Evolutionary conservation across 2,797 vertebrate species (phyloP), one percentile per base, ranked within the genome.

Genomic region (Cyprinella venusta): DNA sequence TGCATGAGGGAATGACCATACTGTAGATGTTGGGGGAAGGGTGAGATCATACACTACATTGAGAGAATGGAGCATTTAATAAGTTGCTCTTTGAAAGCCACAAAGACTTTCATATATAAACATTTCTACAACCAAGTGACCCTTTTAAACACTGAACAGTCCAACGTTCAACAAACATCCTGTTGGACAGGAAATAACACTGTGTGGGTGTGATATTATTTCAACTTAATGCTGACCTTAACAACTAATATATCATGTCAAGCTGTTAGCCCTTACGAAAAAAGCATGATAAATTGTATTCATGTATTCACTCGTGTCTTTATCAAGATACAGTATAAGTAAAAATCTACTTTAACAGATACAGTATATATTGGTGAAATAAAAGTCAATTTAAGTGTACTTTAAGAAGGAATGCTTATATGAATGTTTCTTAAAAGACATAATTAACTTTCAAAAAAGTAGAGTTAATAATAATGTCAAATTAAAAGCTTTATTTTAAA

Each of bases 161-260:
- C 19, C 59, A 78, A 65, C 38, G 80, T 30, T 72, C 13, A 78
- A 64, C 26, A 71, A 81, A 56, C 52, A 74, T 74, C 74, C 76
- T 40, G 72, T 79, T 72, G 40, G 76, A 42, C 15, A 82, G 74
- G 69, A 89, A 82, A 88, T 82, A 81, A 74, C 68, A 26, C 40
- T 15, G 63, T 67, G 79, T 69, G 68, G 82, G 83, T 54, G 80
- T 78, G 45, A 84, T 87, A 84, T 81, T 85, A 74, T 87, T 85
- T 83, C 74, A 42, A 40, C 63, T 78, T 75, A 76, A 70, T 80
- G 80, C 68, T 78, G 68, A 76, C 78, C 59, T 80, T 33, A 67
- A 83, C 80, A 64, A 72, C 76, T 82, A 64, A 61, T 67, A 69
- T 77, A 61, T 72, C 74, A 89, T n/a, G 61, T 84, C 30, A 76